These are phyloP conservation scores for Proisotoma minuta DNA, from an alignment of 2,888 invertebrate genomes.

Conservation along the genomic window DNA sequence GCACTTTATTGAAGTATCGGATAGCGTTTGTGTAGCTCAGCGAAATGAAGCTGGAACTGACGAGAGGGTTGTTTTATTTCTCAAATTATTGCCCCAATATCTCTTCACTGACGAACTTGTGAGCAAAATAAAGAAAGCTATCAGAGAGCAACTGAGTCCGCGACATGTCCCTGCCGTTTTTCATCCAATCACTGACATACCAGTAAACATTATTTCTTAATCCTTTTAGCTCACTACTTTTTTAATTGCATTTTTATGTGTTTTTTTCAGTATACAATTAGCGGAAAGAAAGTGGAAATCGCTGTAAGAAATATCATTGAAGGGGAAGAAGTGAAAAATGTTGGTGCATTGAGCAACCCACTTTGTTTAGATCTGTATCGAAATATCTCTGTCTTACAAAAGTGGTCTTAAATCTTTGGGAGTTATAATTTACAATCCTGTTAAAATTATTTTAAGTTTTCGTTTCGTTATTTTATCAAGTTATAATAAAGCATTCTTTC, in stretches of 20 bases:
- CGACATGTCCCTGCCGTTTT: slow-evolving; percentile 57
- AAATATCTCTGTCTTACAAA: slow-evolving; percentile 50
- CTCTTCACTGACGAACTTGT: slow-evolving; percentile 51
- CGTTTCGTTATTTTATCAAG: background rate
- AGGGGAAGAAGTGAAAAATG: slow-evolving; percentile 52
- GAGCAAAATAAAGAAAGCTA: slow-evolving; percentile 51
- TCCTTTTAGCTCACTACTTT: background rate
- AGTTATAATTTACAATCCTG: no score
- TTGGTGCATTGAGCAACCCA: slow-evolving; percentile 55
- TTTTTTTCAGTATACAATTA: slow-evolving; percentile 55
- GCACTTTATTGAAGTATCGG: slow-evolving; percentile 54
- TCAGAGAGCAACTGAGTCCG: slow-evolving; percentile 54
- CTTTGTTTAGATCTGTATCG: slow-evolving; percentile 52
- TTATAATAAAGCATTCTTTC: no score
- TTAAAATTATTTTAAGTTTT: no score
- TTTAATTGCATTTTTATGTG: background rate
- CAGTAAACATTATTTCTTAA: slow-evolving; percentile 24
- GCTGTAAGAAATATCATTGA: slow-evolving; percentile 55
- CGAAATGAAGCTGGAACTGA: slow-evolving; percentile 52
- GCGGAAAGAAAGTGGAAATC: slow-evolving; percentile 59
- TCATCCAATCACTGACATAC: slow-evolving; percentile 49
- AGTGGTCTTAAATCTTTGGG: slow-evolving; percentile 35
- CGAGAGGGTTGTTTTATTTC: slow-evolving; percentile 57
- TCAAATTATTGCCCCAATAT: slow-evolving; percentile 52
- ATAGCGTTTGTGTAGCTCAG: slow-evolving; percentile 57